Evolutionary conservation across 2,113 vertebrate species (phyloP).

Genomic region (Psophia crepitans): DNA sequence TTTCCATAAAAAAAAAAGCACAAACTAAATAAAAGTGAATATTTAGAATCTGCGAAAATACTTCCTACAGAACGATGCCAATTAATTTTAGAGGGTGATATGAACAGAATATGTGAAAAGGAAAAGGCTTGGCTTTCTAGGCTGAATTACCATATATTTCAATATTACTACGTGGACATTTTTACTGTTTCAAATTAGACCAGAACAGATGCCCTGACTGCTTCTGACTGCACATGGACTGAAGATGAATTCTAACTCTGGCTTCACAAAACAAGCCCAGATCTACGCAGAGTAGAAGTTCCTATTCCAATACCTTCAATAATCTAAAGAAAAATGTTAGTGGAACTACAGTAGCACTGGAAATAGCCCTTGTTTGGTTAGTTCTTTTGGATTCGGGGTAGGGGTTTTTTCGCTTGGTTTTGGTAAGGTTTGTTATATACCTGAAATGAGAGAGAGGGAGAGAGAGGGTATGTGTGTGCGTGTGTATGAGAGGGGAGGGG

Average conservation of each 20-base stretch:
- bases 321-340: not conserved
- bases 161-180: not conserved
- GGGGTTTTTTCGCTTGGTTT: not conserved
- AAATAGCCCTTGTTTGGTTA: not conserved
- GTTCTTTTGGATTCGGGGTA: not conserved
- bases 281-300: not conserved
- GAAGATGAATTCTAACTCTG: not conserved
- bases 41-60: not conserved
- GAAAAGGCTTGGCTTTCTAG: not conserved
- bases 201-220: not conserved
- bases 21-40: conserved; percentile 18
- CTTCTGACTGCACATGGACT: not conserved
- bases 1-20: conserved; percentile 50
- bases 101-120: not conserved
- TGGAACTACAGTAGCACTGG: too few species aligned
- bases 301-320: not conserved
- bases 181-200: not conserved
- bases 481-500: not conserved
- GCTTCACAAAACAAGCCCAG: not conserved
- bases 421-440: not conserved
- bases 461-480: too few species aligned
- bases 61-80: not conserved
- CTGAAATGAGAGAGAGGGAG: not conserved
- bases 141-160: not conserved
- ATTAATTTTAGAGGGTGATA: not conserved